Evolutionary conservation across 2,888 invertebrate genomes (phyloP).

Genomic region (Baccha elongata): DNA sequence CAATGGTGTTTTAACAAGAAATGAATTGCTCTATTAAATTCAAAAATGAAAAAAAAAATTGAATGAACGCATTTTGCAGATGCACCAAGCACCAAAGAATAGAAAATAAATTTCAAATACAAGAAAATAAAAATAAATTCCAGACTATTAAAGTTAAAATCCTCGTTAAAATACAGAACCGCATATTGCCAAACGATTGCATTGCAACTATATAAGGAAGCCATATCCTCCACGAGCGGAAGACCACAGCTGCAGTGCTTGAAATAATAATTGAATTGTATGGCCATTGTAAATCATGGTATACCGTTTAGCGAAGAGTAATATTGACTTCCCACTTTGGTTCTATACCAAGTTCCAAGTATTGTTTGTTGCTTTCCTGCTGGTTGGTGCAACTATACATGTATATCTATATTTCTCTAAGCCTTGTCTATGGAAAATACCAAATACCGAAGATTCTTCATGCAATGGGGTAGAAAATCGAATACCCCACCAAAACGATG

Average conservation of each 20-base stretch:
- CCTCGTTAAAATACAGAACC: conserved; percentile 34
- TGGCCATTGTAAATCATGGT: conserved; percentile 50
- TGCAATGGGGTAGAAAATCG: conserved; percentile 16
- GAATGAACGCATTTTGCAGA: too few relatives aligned
- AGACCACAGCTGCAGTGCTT: conserved; percentile 29
- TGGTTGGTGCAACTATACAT: not conserved
- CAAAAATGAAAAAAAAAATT: too few relatives aligned
- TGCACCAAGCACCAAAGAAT: not conserved
- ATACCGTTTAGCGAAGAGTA: conserved; percentile 19
- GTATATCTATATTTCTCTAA: not conserved
- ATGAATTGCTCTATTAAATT: too few relatives aligned
- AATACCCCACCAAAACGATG: not conserved
- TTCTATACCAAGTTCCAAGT: not conserved
- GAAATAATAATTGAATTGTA: conserved; percentile 54
- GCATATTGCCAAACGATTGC: conserved; percentile 1
- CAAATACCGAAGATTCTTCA: not conserved
- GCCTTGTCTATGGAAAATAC: conserved; percentile 4
- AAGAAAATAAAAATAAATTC: conserved; percentile 5
- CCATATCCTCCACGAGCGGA: conserved; percentile 6
- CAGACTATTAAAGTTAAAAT: conserved; percentile 13
- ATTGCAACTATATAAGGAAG: conserved; percentile 4
- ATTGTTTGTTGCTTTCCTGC: not conserved
- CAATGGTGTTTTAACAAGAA: too few relatives aligned
- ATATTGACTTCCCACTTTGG: conserved; percentile 21
- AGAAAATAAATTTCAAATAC: conserved; percentile 25